Evolutionary conservation across 2,888 invertebrate genomes (phyloP).

Genomic region (Ashinkailepas kermadecensis): DNA sequence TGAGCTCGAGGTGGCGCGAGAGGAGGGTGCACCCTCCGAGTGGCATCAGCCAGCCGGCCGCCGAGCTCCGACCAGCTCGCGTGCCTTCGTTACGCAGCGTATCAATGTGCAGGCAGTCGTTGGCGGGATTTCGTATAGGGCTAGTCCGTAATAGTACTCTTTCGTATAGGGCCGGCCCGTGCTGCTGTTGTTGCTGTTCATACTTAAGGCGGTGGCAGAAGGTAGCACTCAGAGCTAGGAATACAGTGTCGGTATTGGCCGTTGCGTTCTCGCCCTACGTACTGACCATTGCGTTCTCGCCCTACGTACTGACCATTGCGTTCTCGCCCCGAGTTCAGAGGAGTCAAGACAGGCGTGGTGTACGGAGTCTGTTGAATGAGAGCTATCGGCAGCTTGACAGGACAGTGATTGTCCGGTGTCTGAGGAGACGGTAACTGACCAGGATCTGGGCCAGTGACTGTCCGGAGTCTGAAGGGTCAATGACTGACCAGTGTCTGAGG

Average conservation of each 20-base stretch:
- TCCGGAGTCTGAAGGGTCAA: no score
- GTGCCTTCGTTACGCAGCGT: neutral
- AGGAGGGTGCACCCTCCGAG: neutral
- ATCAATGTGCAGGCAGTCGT: neutral
- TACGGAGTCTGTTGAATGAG: no score
- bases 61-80: neutral
- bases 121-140: neutral
- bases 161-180: neutral
- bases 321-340: no score
- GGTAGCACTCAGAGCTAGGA: neutral
- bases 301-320: no score
- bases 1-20: neutral
- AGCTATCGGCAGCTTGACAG: no score
- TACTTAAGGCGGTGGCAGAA: neutral
- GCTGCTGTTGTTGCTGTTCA: conserved; percentile 9
- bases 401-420: no score
- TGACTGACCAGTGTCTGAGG: no score
- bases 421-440: no score
- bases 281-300: no score
- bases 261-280: neutral
- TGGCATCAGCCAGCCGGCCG: neutral
- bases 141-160: neutral
- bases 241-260: neutral
- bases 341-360: no score
- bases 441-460: no score